Conservation (phyloP, 1,140 invertebrate genomes). For the Galendromus occidentalis region DNA sequence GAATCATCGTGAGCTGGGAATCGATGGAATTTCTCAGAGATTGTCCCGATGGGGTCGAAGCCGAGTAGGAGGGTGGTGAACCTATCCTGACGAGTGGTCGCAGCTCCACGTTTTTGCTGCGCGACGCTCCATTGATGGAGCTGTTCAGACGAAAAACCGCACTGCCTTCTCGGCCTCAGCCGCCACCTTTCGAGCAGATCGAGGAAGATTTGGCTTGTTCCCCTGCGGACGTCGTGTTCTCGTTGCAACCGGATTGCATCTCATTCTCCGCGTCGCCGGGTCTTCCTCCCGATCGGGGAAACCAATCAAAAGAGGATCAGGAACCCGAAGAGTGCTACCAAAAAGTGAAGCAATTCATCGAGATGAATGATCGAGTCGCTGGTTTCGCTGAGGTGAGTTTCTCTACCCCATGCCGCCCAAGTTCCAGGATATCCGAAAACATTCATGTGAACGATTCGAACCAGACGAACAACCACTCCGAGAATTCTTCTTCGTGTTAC, state of each 20-base stretch:
- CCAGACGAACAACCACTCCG: too few species aligned
- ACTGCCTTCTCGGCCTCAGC: constrained; percentile 8
- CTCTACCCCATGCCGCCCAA: too few species aligned
- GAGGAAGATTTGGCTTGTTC: constrained; percentile 7
- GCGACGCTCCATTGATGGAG: not conserved
- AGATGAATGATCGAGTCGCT: constrained; percentile 5
- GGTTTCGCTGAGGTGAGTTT: not conserved
- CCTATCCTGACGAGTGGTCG: too few species aligned
- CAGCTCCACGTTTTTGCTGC: too few species aligned
- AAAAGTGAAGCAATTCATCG: constrained; percentile 1
- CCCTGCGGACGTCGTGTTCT: constrained; percentile 3
- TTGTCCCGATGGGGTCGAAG: too few species aligned
- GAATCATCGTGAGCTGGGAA: too few species aligned
- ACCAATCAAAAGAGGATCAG: not conserved
- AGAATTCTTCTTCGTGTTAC: too few species aligned
- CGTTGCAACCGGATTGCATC: constrained; percentile 1
- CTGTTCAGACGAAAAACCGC: not conserved
- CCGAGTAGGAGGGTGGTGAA: too few species aligned
- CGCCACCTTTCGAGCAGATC: constrained; percentile 4
- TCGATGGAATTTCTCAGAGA: too few species aligned
- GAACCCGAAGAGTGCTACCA: not conserved
- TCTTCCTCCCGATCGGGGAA: not conserved
- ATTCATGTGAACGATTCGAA: too few species aligned
- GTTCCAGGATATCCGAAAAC: too few species aligned
- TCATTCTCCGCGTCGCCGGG: not conserved